phyloP scores from a whole-genome alignment of 30 jellyfish, hydroid and myxozoan genomes.

The Mastigias papua region DNA sequence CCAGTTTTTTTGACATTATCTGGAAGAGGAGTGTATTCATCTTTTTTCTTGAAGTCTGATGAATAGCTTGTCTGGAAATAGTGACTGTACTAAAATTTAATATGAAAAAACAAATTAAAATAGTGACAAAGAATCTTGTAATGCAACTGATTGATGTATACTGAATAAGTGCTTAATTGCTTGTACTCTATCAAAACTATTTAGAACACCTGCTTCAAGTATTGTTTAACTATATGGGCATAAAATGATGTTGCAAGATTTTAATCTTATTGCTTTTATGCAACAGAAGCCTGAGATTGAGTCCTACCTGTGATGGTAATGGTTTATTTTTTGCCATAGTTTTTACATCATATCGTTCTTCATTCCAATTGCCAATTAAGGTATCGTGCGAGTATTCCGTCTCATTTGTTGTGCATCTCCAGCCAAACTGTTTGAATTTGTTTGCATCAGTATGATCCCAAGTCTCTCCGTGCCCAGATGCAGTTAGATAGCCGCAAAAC shows the following conservation, averaged over 20 bases:
- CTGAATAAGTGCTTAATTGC: too few relatives aligned
- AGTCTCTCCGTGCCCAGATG: constrained; percentile 88
- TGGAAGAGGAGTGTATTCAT: constrained; percentile 48
- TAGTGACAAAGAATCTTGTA: too few relatives aligned
- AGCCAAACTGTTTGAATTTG: constrained; percentile 87
- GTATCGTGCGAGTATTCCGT: constrained; percentile 82
- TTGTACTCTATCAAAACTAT: too few relatives aligned
- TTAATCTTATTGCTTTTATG: too few relatives aligned
- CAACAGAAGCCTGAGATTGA: neutral
- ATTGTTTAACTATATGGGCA: too few relatives aligned
- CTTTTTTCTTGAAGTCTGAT: constrained; percentile 48
- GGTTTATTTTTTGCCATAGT: constrained; percentile 78
- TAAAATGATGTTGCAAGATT: too few relatives aligned
- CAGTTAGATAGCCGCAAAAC: constrained; percentile 84
- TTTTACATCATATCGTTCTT: constrained; percentile 79
- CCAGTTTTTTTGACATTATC: constrained; percentile 77
- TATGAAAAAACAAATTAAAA: neutral
- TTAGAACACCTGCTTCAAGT: too few relatives aligned
- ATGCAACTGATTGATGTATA: too few relatives aligned
- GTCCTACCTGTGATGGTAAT: constrained; percentile 81
- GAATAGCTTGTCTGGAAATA: constrained; percentile 78
- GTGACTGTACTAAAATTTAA: constrained; percentile 68
- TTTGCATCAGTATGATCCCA: constrained; percentile 90
- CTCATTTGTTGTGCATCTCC: constrained; percentile 96
- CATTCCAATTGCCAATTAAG: constrained; percentile 91